These are phyloP conservation scores for Lates japonicus DNA, from an alignment of 2,797 vertebrate genomes.

Conservation along the genomic window DNA sequence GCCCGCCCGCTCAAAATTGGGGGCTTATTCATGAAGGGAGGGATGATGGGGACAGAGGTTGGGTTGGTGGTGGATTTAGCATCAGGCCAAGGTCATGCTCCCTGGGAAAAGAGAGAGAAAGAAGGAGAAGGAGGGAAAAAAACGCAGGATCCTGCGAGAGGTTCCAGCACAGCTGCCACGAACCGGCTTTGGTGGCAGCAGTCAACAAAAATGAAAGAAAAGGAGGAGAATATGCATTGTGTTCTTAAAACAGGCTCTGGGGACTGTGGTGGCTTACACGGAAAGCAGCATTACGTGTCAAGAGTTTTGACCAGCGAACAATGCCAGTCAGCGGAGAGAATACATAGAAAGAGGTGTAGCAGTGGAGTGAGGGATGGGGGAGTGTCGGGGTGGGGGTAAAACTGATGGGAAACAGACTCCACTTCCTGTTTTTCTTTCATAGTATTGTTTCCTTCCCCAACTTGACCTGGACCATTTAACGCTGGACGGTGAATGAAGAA, in stretches of 20 bases:
- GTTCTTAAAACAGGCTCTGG: slow-evolving; percentile 57
- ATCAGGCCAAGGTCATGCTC: slow-evolving; percentile 75
- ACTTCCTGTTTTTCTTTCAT: slow-evolving; percentile 85
- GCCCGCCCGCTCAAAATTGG: slow-evolving; percentile 23
- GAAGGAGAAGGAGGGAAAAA: slow-evolving; percentile 29
- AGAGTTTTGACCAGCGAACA: slow-evolving; percentile 83
- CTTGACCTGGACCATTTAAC: slow-evolving; percentile 43
- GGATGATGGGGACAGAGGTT: slow-evolving; percentile 28
- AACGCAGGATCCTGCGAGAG: slow-evolving; percentile 59
- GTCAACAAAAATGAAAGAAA: slow-evolving; percentile 49
- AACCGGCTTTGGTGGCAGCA: slow-evolving; percentile 55
- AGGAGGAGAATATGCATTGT: slow-evolving; percentile 78
- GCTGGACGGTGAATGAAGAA: slow-evolving; percentile 42
- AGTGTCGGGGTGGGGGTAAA: slow-evolving; percentile 44
- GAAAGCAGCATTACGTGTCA: slow-evolving; percentile 82
- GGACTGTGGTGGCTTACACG: slow-evolving; percentile 58
- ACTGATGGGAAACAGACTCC: slow-evolving; percentile 80
- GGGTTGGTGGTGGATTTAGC: slow-evolving; percentile 64
- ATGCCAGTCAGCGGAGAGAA: slow-evolving; percentile 71
- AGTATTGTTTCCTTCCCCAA: slow-evolving; percentile 85
- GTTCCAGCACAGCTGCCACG: slow-evolving; percentile 79
- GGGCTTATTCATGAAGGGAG: slow-evolving; percentile 47
- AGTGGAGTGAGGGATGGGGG: slow-evolving; percentile 33
- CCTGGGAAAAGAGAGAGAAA: slow-evolving; percentile 75
- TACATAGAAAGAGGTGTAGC: slow-evolving; percentile 49